Conservation (phyloP, 2,113 vertebrate genomes). For the Toxostoma redivivum region DNA sequence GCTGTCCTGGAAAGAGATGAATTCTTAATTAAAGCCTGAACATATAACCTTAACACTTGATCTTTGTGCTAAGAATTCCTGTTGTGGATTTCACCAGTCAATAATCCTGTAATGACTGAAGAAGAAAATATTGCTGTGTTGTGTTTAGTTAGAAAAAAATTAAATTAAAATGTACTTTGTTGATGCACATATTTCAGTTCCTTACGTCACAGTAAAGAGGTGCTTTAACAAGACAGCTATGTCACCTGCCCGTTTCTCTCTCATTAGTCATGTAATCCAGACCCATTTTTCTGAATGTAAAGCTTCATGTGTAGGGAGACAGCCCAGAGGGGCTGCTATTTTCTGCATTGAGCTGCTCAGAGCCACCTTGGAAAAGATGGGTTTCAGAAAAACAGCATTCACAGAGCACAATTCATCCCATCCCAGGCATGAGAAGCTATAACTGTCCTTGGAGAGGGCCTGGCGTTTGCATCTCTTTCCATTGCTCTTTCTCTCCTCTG, state of each 20-base stretch:
- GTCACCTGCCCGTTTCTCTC: not conserved
- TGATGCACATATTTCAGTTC: not conserved
- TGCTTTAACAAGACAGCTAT: not conserved
- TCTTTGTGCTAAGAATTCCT: not conserved
- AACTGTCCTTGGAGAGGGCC: not conserved
- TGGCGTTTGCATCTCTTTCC: not conserved
- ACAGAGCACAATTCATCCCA: not conserved
- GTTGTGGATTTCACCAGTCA: not conserved
- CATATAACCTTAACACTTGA: not conserved
- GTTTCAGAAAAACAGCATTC: not conserved
- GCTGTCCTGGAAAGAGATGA: not conserved
- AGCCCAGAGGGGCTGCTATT: not conserved
- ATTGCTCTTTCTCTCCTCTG: not conserved
- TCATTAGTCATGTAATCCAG: not conserved
- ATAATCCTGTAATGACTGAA: not conserved
- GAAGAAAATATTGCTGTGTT: not conserved
- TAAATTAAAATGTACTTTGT: not conserved
- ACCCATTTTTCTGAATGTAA: not conserved
- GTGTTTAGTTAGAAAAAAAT: not conserved
- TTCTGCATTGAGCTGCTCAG: not conserved
- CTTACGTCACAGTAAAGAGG: not conserved
- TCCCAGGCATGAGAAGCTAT: not conserved
- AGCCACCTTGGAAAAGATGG: not conserved
- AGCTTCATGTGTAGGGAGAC: not conserved
- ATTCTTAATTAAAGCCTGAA: not conserved